A percentile compares a stretch with the other conserved stretches of the same genome.
Evolutionary conservation across 2,797 vertebrate species (phyloP).

Genomic region (Acipenser oxyrinchus): DNA sequence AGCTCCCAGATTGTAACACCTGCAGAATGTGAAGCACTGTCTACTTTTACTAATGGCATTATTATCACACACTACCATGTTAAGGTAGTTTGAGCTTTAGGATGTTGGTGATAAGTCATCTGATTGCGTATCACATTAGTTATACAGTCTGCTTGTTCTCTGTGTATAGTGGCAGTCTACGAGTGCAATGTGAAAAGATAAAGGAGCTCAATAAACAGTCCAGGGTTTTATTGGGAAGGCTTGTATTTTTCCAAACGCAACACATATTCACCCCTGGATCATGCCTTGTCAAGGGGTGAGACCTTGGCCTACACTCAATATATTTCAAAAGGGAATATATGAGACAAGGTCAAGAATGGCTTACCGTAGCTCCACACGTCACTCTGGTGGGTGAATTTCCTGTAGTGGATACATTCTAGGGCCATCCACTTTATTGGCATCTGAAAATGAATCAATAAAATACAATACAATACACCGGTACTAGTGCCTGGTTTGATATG

Average conservation of each 20-base stretch:
- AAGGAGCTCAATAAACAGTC: too few relatives aligned
- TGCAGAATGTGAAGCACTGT: conserved; percentile 26
- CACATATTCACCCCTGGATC: conserved; percentile 7
- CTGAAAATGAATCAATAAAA: conserved; percentile 39
- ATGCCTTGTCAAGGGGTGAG: neutral
- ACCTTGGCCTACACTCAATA: neutral
- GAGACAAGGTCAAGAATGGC: conserved; percentile 16
- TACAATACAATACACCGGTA: too few relatives aligned
- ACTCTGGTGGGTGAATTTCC: conserved; percentile 96
- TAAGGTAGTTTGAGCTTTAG: too few relatives aligned
- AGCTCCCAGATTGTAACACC: conserved; percentile 97
- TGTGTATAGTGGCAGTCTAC: too few relatives aligned
- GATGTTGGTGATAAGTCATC: too few relatives aligned
- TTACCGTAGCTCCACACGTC: conserved; percentile 98
- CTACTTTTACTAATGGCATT: too few relatives aligned
- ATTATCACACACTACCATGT: too few relatives aligned
- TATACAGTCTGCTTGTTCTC: too few relatives aligned
- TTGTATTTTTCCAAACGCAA: neutral
- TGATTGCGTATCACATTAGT: too few relatives aligned
- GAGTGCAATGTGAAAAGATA: too few relatives aligned
- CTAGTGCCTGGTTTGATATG: too few relatives aligned
- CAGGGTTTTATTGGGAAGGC: too few relatives aligned
- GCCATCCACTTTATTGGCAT: conserved; percentile 99
- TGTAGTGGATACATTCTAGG: conserved; percentile 95
- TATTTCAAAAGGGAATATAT: neutral